These are phyloP conservation scores for Drosophila kurseongensis DNA, from an alignment of 1,140 invertebrate genomes.

Conservation along the genomic window DNA sequence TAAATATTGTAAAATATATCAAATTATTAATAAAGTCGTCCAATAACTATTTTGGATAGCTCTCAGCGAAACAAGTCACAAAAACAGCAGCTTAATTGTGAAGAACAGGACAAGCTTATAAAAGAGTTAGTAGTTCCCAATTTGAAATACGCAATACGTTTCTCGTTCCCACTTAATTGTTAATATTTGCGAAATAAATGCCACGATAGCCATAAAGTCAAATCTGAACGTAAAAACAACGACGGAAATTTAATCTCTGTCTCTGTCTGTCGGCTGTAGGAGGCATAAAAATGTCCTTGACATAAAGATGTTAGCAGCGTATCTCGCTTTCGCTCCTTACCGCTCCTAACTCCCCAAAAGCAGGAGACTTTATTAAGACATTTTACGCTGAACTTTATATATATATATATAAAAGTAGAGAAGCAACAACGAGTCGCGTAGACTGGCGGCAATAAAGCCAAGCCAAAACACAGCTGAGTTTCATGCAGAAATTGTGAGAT, in stretches of 20 bases:
- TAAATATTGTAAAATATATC: no score
- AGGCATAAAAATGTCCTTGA: conserved; percentile 68
- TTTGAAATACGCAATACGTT: neutral
- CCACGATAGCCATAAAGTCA: conserved; percentile 32
- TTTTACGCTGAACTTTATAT: conserved; percentile 63
- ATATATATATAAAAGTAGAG: conserved; percentile 54
- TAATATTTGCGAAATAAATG: conserved; percentile 53
- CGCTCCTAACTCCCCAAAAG: conserved; percentile 5
- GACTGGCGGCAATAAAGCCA: conserved; percentile 55
- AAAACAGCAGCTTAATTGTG: no score
- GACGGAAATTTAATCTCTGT: conserved; percentile 45
- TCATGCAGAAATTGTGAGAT: conserved; percentile 65
- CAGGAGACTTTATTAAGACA: conserved; percentile 67
- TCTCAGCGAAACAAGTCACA: no score
- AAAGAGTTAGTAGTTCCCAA: neutral
- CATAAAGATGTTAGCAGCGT: conserved; percentile 51
- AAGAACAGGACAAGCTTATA: no score
- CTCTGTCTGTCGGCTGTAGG: conserved; percentile 22
- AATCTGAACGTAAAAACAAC: conserved; percentile 47
- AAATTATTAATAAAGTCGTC: no score
- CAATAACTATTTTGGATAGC: no score
- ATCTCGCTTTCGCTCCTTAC: neutral
- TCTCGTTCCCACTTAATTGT: conserved; percentile 43
- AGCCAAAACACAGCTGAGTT: conserved; percentile 49
- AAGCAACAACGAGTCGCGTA: conserved; percentile 30